Percentiles rank a stretch among this genome's conserved stretches.
phyloP scores from a whole-genome alignment of 2,888 invertebrate species.

The Schizaphis graminum region DNA sequence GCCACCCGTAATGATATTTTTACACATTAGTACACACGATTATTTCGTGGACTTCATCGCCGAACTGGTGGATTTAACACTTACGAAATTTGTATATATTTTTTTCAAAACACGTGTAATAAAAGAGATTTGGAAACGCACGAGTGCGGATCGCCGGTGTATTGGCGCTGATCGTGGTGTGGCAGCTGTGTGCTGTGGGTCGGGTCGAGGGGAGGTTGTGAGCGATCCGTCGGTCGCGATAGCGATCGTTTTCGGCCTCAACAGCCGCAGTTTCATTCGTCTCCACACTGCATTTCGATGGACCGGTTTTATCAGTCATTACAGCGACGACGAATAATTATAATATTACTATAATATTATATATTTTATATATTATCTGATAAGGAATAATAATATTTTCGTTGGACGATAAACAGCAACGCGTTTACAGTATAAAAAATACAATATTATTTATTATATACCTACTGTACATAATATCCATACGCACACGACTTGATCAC shows the following conservation, averaged over 20 bases:
- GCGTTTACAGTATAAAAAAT: conserved; percentile 11
- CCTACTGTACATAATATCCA: neutral
- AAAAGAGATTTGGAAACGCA: neutral
- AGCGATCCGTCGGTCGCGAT: conserved; percentile 22
- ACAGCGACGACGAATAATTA: neutral
- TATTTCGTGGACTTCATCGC: neutral
- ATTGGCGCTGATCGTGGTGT: neutral
- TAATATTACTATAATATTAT: neutral
- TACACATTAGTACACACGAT: neutral
- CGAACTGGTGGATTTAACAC: neutral
- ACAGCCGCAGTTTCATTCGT: conserved; percentile 13
- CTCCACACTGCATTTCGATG: neutral
- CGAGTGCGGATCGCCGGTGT: conserved; percentile 10
- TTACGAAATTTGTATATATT: neutral
- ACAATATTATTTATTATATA: neutral
- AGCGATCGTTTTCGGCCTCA: conserved; percentile 48
- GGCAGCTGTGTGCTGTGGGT: neutral
- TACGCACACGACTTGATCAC: conserved; percentile 9
- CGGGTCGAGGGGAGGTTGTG: neutral
- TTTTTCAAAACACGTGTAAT: neutral
- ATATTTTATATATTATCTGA: conserved; percentile 18
- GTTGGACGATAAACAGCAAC: conserved; percentile 11
- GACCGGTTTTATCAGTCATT: conserved; percentile 51
- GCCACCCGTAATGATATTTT: neutral
- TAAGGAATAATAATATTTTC: conserved; percentile 31